Evolutionary conservation across 2,113 vertebrate species (phyloP).

Genomic region (Neolamprologus ventralis): DNA sequence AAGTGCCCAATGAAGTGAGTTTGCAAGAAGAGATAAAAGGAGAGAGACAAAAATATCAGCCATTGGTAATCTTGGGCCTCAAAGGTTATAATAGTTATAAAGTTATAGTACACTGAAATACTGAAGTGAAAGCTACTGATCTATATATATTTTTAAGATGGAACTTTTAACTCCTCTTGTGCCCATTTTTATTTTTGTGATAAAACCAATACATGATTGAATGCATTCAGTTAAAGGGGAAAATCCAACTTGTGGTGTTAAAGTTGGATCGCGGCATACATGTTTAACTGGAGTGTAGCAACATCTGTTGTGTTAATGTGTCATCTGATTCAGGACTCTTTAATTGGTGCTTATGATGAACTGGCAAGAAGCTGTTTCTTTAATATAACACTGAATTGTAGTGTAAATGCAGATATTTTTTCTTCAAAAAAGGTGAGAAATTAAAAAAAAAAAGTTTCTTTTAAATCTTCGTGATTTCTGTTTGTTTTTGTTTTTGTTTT

Average conservation of each 20-base stretch:
- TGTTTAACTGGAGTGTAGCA: background rate
- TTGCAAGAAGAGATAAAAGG: background rate
- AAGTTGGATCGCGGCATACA: background rate
- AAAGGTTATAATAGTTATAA: background rate
- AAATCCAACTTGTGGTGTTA: background rate
- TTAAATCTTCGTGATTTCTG: background rate
- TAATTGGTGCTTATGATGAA: background rate
- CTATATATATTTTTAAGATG: background rate
- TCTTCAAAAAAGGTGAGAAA: background rate
- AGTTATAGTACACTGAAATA: background rate
- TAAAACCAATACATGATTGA: background rate
- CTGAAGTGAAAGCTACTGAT: background rate
- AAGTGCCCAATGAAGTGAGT: background rate
- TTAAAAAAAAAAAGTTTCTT: background rate
- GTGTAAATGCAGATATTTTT: background rate
- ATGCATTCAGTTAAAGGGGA: background rate
- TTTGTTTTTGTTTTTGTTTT: fast-evolving
- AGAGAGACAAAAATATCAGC: background rate
- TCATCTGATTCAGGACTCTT: background rate
- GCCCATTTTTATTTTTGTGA: background rate
- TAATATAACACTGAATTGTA: background rate
- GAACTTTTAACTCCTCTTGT: background rate
- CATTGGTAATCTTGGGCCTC: background rate
- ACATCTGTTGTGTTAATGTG: background rate
- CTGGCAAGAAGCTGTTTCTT: background rate